Base-by-base conservation (phyloP, 2,113 vertebrate species). In the Cygnus atratus region DNA sequence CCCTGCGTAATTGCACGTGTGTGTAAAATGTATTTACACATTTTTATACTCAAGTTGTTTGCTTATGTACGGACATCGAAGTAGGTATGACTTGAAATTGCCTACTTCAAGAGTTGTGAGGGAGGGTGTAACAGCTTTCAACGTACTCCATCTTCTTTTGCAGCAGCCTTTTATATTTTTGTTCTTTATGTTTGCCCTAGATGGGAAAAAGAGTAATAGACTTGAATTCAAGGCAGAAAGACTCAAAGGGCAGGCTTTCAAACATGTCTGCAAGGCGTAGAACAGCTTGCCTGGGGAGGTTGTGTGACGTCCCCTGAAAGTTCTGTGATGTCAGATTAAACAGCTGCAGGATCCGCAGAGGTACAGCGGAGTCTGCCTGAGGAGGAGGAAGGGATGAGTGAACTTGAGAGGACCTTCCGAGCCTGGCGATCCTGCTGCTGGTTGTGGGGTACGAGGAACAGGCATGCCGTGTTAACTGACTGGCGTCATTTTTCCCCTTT, bases 331-430 rank as follows among this genome's bases (percentile, higher is more conserved):
- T 61, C 48, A 20, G 52, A 75, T 65, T 43, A 65, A 90, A 55
- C 12, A 28, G 81, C 39, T 84, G 43, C 57, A 82, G 59, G 15
- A 78, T 21, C 2, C 14, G 12, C 18, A 29, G 15, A 41, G 41
- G 24, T 77, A 18, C 9, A n/a, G n/a, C 25, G 33, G 26, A 82
- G 48, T 31, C 24, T 84, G 28, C 44, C 20, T 48, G 62, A 89
- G 77, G 31, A 80, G 57, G 57, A 84, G 66, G n/a, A 71, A 43
- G 35, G 54, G 43, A 75, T 82, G 63, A 14, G 43, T 68, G 66
- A 88, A 81, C 84, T 92, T 67, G 1, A 73, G 66, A 93, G 87
- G 52, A 82, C 77, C 73, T 81, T n/a, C 81, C 4, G 35, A 87
- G 11, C 46, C 22, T 3, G 3, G 35, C 54, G 55, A 39, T 21